Conservation (phyloP, 2,888 invertebrate species). For the Phasia obesa region DNA sequence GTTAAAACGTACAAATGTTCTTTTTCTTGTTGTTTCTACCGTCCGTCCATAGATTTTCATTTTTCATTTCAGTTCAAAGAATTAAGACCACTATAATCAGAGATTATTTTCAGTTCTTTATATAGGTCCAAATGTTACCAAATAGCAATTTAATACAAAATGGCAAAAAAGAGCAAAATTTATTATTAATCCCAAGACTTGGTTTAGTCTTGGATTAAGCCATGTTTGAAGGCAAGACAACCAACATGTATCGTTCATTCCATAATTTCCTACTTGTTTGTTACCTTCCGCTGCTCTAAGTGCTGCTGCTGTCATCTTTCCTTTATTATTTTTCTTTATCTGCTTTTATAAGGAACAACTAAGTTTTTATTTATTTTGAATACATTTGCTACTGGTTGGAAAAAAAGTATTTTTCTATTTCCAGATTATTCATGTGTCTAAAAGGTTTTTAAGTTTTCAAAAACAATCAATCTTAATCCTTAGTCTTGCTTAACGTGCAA, state of each 20-base stretch:
- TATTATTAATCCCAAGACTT: slow-evolving; percentile 44
- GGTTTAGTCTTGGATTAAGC: slow-evolving; percentile 5
- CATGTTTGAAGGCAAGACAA: slow-evolving; percentile 38
- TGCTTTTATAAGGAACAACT: slow-evolving; percentile 13
- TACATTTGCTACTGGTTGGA: slow-evolving; percentile 53
- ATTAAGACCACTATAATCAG: slow-evolving; percentile 56
- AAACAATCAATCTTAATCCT: slow-evolving; percentile 66
- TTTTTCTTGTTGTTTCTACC: slow-evolving; percentile 23
- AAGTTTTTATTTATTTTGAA: slow-evolving; percentile 27
- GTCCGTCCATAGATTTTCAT: neutral
- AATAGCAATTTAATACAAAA: slow-evolving; percentile 54
- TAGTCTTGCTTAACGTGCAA: slow-evolving; percentile 40
- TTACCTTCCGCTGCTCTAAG: neutral
- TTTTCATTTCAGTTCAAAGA: slow-evolving; percentile 41
- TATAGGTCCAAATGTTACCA: slow-evolving; percentile 27
- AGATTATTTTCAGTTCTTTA: slow-evolving; percentile 14
- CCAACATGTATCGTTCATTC: slow-evolving; percentile 69
- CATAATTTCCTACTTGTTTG: slow-evolving; percentile 59
- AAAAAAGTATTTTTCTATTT: neutral
- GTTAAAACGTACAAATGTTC: slow-evolving; percentile 33
- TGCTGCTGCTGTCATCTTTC: slow-evolving; percentile 39
- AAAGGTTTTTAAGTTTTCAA: slow-evolving; percentile 52
- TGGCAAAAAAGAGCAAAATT: neutral
- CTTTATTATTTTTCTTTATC: slow-evolving; percentile 34
- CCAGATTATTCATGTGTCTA: slow-evolving; percentile 28